Evolutionary conservation across 2,888 invertebrate species (phyloP).

Genomic region (Spodoptera picta): DNA sequence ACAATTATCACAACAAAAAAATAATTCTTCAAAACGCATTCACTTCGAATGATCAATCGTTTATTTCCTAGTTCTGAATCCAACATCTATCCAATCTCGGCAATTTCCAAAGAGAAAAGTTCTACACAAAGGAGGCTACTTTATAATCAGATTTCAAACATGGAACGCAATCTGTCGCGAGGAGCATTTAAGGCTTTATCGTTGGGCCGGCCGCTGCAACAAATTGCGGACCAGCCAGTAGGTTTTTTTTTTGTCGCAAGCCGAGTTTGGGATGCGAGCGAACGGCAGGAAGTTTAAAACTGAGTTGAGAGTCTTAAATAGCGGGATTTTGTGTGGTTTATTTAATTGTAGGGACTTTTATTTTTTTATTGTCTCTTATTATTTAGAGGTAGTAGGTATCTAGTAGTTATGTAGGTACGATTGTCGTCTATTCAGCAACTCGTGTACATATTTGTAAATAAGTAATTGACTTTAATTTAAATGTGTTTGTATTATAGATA

Average conservation of each 20-base stretch:
- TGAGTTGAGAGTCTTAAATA: slow-evolving; percentile 47
- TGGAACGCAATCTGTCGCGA: slow-evolving; percentile 60
- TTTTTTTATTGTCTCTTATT: background rate
- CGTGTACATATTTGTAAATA: no score
- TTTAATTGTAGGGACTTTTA: slow-evolving; percentile 31
- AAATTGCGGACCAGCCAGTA: slow-evolving; percentile 55
- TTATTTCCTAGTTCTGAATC: slow-evolving; percentile 41
- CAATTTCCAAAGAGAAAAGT: slow-evolving; percentile 40
- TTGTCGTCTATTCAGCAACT: no score
- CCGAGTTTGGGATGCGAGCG: slow-evolving; percentile 51
- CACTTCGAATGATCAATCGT: slow-evolving; percentile 23
- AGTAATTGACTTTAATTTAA: no score
- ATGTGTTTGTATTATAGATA: no score
- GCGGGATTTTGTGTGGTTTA: slow-evolving; percentile 40
- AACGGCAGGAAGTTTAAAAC: slow-evolving; percentile 53
- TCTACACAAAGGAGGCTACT: slow-evolving; percentile 53
- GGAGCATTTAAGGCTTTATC: slow-evolving; percentile 64
- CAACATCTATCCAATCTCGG: slow-evolving; percentile 41
- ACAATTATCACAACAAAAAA: no score
- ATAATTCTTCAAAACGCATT: slow-evolving; percentile 1
- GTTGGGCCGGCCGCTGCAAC: slow-evolving; percentile 53
- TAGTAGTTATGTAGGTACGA: no score
- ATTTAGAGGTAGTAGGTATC: background rate
- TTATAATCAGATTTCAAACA: slow-evolving; percentile 62
- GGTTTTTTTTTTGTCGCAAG: slow-evolving; percentile 55